Evolutionary conservation across 2,888 invertebrate genomes (phyloP), one percentile per base, ranked within the genome.

Genomic region (Amphiduros pacificus): DNA sequence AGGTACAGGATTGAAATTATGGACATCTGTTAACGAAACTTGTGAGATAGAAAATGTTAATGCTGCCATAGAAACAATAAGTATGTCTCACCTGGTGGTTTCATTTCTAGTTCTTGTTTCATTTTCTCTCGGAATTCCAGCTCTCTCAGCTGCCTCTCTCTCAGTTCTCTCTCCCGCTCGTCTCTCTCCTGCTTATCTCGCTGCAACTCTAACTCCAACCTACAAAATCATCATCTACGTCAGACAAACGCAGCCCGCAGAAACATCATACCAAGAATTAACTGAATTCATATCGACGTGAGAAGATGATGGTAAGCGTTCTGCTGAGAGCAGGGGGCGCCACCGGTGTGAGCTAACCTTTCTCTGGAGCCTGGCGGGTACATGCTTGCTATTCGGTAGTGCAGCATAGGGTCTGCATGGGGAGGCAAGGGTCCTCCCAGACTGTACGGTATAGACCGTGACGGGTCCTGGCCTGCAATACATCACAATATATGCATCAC

Each of bases 361-460:
- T 86, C 85, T 73, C 89, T 74, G 57, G 91, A 89, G 22, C 89
- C 82, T 1, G 81, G 82, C 2, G 82, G 90, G 75, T 91, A 92
- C 89, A 92, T 90, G 62, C 88, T 72, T n/a, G 78, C 88, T 63
- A 91, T 83, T 75, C 91, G 89, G 77, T 92, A 91, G 77, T 91
- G 91, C 52, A 92, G 83, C 89, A 93, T 89, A 0, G 92, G 91
- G 79, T 93, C 93, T 85, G 91, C 89, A 69, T 89, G 89, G 77
- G 89, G 90, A 20, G 64, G 57, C 14, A 52, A 62, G 2, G 29
- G 88, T 14, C 77, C 71, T 28, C 76, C 73, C 60, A 72, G 57
- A 52, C 63, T 63, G 58, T 76, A 74, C 1, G 74, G 73, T 57
- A 72, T 64, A 27, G 62, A 56, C 20, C 67, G 50, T 14, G 56